Conservation (phyloP, 2,113 vertebrate genomes). For the Dolichotis patagonum region DNA sequence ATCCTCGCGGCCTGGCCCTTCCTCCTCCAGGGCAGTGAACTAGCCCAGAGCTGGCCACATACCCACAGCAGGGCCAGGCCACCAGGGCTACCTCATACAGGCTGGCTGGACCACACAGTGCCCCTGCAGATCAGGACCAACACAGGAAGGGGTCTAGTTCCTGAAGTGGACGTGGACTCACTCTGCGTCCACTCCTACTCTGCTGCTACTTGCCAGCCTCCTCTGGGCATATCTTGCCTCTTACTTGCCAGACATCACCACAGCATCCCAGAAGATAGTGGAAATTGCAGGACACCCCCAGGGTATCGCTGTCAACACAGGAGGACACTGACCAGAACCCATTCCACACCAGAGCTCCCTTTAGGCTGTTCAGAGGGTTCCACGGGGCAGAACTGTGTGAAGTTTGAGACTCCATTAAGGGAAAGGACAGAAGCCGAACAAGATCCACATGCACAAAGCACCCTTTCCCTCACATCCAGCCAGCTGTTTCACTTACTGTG, state of each 20-base stretch:
- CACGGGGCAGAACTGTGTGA: conserved; percentile 46
- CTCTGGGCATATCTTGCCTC: conserved; percentile 49
- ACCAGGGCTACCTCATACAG: conserved; percentile 5
- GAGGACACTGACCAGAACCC: conserved; percentile 75
- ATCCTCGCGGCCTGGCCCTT: conserved; percentile 38
- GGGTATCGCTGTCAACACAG: neutral
- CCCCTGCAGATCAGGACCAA: conserved; percentile 34
- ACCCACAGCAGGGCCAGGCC: conserved; percentile 35
- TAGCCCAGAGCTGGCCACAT: conserved; percentile 82
- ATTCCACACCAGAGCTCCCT: conserved; percentile 76
- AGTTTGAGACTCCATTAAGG: neutral
- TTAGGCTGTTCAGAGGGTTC: neutral
- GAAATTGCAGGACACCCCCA: conserved; percentile 1
- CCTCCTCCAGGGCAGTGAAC: conserved; percentile 46
- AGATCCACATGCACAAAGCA: neutral
- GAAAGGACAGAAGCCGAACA: conserved; percentile 45
- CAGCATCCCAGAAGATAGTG: conserved; percentile 82
- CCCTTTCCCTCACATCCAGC: neutral
- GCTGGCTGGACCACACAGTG: conserved; percentile 17
- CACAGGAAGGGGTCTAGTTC: neutral
- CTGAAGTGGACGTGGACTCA: conserved; percentile 43
- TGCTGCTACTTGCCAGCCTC: conserved; percentile 16
- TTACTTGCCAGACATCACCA: conserved; percentile 71
- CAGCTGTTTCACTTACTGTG: neutral
- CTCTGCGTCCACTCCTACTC: conserved; percentile 42